Conservation (phyloP, 2,888 invertebrate genomes). For the Macrosoma leucophasiata region DNA sequence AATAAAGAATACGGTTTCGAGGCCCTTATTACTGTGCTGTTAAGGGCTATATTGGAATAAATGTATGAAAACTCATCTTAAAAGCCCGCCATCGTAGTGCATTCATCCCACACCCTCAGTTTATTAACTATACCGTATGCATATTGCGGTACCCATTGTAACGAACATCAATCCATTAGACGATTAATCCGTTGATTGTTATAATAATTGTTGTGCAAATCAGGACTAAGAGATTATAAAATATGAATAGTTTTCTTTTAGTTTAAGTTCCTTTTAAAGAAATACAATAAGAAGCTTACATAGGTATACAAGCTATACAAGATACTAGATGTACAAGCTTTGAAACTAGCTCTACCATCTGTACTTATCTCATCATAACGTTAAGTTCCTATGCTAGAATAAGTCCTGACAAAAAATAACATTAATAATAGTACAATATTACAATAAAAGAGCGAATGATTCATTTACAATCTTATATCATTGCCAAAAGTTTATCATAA, state of each 20-base stretch:
- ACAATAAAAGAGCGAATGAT: not conserved
- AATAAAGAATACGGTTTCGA: conserved; percentile 25
- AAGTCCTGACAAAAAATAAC: too few relatives aligned
- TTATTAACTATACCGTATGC: conserved; percentile 67
- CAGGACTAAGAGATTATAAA: too few relatives aligned
- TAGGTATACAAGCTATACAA: too few relatives aligned
- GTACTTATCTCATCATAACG: too few relatives aligned
- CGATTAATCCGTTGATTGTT: conserved; percentile 61
- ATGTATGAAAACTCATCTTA: conserved; percentile 31
- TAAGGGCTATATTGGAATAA: conserved; percentile 35
- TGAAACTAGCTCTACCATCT: too few relatives aligned
- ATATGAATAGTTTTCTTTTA: too few relatives aligned
- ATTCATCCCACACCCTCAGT: conserved; percentile 65
- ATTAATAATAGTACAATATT: conserved; percentile 11
- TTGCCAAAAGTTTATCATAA: conserved; percentile 21
- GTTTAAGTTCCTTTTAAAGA: too few relatives aligned
- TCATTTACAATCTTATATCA: conserved; percentile 18
- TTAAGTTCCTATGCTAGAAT: too few relatives aligned
- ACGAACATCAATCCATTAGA: conserved; percentile 64
- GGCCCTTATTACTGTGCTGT: conserved; percentile 32
- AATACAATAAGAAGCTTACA: too few relatives aligned
- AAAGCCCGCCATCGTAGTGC: conserved; percentile 47
- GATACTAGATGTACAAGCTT: too few relatives aligned
- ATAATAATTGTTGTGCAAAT: conserved; percentile 34
- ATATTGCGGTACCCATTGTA: conserved; percentile 64